phyloP scores from a whole-genome alignment of 2,797 vertebrate genomes.

The Amniataba percoides region DNA sequence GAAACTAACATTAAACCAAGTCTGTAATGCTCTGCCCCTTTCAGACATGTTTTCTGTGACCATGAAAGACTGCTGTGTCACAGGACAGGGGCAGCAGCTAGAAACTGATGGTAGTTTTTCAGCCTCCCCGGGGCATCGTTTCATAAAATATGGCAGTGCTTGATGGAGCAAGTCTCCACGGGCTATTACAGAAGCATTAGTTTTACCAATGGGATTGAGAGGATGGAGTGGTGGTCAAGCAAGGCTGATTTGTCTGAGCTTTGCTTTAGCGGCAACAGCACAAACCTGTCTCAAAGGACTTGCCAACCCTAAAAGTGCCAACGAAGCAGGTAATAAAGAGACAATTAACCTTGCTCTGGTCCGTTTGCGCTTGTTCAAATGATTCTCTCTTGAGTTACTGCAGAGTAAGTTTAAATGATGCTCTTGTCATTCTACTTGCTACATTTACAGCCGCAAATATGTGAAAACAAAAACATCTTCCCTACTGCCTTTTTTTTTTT shows the following conservation, averaged over 20 bases:
- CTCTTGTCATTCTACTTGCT: background rate
- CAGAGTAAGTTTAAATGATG: slow-evolving; percentile 20
- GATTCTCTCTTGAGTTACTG: slow-evolving; percentile 29
- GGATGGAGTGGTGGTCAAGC: slow-evolving; percentile 52
- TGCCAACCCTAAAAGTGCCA: slow-evolving; percentile 46
- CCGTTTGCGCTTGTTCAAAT: slow-evolving; percentile 33
- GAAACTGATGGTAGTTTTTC: slow-evolving; percentile 37
- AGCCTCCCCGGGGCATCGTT: slow-evolving; percentile 52
- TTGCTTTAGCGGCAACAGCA: slow-evolving; percentile 54
- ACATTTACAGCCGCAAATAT: slow-evolving; percentile 11
- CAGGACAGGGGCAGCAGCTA: slow-evolving; percentile 16
- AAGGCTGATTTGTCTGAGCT: slow-evolving; percentile 9
- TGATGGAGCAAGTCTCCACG: slow-evolving; percentile 57
- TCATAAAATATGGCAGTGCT: slow-evolving; percentile 56
- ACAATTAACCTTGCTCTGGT: slow-evolving; percentile 41
- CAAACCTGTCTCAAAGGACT: slow-evolving; percentile 41
- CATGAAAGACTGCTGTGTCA: slow-evolving; percentile 24
- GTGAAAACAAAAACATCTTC: no score
- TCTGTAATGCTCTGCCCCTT: slow-evolving; percentile 11
- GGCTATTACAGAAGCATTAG: slow-evolving; percentile 65
- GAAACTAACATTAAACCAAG: slow-evolving; percentile 1
- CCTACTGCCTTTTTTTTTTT: background rate
- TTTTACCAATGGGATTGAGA: slow-evolving; percentile 51
- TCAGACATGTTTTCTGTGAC: slow-evolving; percentile 21
- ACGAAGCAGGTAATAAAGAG: slow-evolving; percentile 54